Evolutionary conservation across 2,797 vertebrate genomes (phyloP), one percentile per base, ranked within the genome.

Genomic region (Emydoidea blandingii): DNA sequence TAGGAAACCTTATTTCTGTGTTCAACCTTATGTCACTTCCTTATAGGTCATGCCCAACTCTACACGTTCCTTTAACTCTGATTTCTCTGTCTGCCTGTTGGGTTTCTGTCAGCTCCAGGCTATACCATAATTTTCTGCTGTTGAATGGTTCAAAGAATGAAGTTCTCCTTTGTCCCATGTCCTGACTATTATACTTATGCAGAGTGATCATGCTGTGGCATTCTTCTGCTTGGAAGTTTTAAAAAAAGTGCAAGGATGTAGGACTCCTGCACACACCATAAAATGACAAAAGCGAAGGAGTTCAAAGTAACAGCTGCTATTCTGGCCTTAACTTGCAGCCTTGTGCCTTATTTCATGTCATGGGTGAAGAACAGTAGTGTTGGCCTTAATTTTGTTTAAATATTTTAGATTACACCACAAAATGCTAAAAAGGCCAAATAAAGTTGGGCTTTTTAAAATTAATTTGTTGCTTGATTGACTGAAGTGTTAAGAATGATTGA

Each of bases 401-500:
- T 83, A 74, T 18, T 2, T 81, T 8, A 9, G 3, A 44, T 21
- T 37, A 27, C 41, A 34, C 29, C 81, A 29, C 92, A 16, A 90
- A 29, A 76, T 83, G 54, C 88, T 94, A 82, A 82, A 82, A 95
- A 86, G 95, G 59, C 92, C 90, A 93, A 89, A 93, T 95, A 74
- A 44, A 74, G 15, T 88, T 91, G 18, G 21, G n/a, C 19, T 72
- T 72, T 68, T 68, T 10, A 5, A 68, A 31, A 37, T 68, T 37
- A n/a, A 65, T 95, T 94, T 93, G 82, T 92, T 79, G 74, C 87
- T 78, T 84, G 65, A 74, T 65, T 96, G 53, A 88, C 88, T 88
- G 82, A 96, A 93, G 81, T 94, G 91, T 93, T 97, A 95, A 95
- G 93, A 90, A 44, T 85, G 86, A 95, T 62, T 95, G 91, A 91